phyloP scores from a whole-genome alignment of 2,888 invertebrate genomes.

The Ceratothoa steindachneri region DNA sequence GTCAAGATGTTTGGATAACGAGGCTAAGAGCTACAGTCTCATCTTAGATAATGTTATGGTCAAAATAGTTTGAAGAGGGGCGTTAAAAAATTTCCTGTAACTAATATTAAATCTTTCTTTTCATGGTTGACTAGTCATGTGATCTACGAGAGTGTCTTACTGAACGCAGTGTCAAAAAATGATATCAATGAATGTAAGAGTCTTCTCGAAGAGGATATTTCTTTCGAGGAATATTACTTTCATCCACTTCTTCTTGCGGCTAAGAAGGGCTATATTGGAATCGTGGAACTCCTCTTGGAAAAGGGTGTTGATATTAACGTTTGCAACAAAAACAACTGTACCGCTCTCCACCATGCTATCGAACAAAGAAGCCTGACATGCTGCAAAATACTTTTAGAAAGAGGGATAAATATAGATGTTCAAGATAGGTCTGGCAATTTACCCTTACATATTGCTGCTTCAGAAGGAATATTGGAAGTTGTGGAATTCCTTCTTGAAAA shows the following conservation, averaged over 20 bases:
- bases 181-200: neutral
- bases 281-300: slow-evolving; percentile 21
- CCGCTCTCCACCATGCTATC: slow-evolving; percentile 31
- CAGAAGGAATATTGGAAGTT: slow-evolving; percentile 24
- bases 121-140: too few species aligned
- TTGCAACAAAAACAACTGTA: slow-evolving; percentile 11
- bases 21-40: too few species aligned
- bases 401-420: slow-evolving; percentile 17
- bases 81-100: too few species aligned
- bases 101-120: too few species aligned
- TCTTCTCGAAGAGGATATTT: neutral
- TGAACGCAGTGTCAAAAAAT: slow-evolving; percentile 3
- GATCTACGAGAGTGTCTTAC: neutral
- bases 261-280: slow-evolving; percentile 24
- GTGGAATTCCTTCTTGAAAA: slow-evolving; percentile 16
- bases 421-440: slow-evolving; percentile 22
- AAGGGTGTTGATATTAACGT: slow-evolving; percentile 27
- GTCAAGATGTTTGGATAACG: too few species aligned
- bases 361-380: slow-evolving; percentile 18
- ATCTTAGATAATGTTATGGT: too few species aligned
- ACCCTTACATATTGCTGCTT: slow-evolving; percentile 34
- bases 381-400: slow-evolving; percentile 23
- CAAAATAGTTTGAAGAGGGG: too few species aligned
- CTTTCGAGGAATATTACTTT: neutral
- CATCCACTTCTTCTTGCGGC: slow-evolving; percentile 22